Evolutionary conservation across 1,140 invertebrate genomes (phyloP).

Genomic region (Drosophila bipectinata): DNA sequence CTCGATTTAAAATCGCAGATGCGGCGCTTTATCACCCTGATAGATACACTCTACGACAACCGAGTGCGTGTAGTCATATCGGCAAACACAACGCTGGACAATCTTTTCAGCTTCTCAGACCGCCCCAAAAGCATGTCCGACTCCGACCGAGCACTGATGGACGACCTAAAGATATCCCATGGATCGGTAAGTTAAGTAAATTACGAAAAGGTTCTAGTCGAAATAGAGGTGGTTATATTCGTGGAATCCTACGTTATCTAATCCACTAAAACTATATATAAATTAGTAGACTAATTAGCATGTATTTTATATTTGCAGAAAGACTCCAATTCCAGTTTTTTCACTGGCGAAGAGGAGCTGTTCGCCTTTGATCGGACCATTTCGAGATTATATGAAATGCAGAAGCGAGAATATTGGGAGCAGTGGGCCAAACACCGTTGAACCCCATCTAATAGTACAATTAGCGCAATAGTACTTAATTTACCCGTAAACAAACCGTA

Average conservation of each 20-base stretch:
- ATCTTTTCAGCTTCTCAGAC: slow-evolving; percentile 88
- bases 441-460: slow-evolving; percentile 26
- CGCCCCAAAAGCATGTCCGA: slow-evolving; percentile 86
- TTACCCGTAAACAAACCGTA: slow-evolving; percentile 22
- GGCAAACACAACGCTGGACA: slow-evolving; percentile 89
- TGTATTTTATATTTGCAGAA: slow-evolving; percentile 9
- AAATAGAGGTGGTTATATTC: too few species aligned
- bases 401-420: slow-evolving; percentile 96
- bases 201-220: background rate
- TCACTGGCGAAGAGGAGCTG: slow-evolving; percentile 98
- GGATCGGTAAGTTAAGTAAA: slow-evolving; percentile 13
- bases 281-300: too few species aligned
- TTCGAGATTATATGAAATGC: slow-evolving; percentile 97
- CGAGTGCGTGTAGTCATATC: slow-evolving; percentile 92
- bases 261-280: too few species aligned
- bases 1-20: slow-evolving; percentile 92
- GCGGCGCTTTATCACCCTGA: slow-evolving; percentile 97
- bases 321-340: slow-evolving; percentile 89
- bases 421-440: slow-evolving; percentile 88
- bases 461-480: slow-evolving; percentile 52
- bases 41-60: slow-evolving; percentile 99
- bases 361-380: slow-evolving; percentile 98
- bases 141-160: slow-evolving; percentile 95
- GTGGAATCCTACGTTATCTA: too few species aligned
- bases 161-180: slow-evolving; percentile 90